Base-by-base conservation (phyloP, 2,888 invertebrate species). In the Galerucella pusilla region DNA sequence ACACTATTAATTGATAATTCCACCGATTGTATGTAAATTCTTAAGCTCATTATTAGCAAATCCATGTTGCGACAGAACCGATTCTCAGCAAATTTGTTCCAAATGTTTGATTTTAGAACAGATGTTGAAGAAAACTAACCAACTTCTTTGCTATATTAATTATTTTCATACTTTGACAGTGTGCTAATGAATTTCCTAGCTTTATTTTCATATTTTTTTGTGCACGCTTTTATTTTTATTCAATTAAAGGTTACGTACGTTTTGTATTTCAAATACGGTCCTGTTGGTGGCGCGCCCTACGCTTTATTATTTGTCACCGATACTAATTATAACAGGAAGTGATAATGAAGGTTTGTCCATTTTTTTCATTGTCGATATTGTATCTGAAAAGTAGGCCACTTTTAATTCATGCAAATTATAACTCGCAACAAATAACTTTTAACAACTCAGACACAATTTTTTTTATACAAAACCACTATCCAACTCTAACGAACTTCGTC, bases 21-120 rank as follows among this genome's bases (percentile, higher is more conserved):
- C 20, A 7, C 7, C 57, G 9, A 68, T 68, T 68, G 68, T 57
- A 68, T 68, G 68, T 42, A 42, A 68, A 68, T 68, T 35, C 10
- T 68, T 59, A 68, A 68, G 54, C 57, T 16, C 68, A 68, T 68
- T 68, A 59, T 68, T 4, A 16, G 11, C n/a, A 68, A 68, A 57
- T 68, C 68, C 20, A 20, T 28, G 5, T 57, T 14, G 52, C 3
- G 14, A 35, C 64, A 45, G 64, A 16, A 11, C 42, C 64, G 64
- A 64, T 9, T 64, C 25, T 64, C 64, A 9, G 1, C n/a, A 16
- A 54, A 54, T 16, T 16, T 16, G 54, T 49, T 12, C 16, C 54
- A 54, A 54, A 20, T 7, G 5, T 16, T 9, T 7, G 35, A 5
- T 35, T 20, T 20, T 0, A 5, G 35, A 35, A 35, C 5, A 5